Evolutionary conservation across 2,888 invertebrate genomes (phyloP).

Genomic region (Xestia ashworthii): DNA sequence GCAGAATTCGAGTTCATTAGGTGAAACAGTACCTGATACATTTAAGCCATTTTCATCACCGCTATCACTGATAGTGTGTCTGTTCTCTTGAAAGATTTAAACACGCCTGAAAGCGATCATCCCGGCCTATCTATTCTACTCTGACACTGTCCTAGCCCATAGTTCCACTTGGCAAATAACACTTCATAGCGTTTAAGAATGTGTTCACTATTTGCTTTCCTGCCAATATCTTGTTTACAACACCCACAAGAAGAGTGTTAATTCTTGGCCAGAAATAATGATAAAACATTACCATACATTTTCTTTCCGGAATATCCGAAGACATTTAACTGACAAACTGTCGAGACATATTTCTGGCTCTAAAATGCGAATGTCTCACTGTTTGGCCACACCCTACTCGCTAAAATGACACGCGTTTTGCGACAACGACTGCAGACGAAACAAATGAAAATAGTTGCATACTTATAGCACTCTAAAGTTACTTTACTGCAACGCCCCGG

Average conservation of each 20-base stretch:
- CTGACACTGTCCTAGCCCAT: no score
- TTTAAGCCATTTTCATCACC: no score
- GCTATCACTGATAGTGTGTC: no score
- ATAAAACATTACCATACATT: neutral
- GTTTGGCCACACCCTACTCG: neutral
- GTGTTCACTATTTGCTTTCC: neutral
- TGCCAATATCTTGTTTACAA: conserved; percentile 27
- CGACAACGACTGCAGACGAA: neutral
- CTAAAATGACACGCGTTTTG: neutral
- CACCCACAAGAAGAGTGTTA: conserved; percentile 15
- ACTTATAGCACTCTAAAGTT: no score
- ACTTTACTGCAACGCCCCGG: no score
- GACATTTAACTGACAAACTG: neutral
- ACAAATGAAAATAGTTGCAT: neutral
- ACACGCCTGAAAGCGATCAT: neutral
- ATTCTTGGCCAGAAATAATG: conserved; percentile 2
- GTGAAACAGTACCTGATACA: no score
- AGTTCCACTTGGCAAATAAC: neutral
- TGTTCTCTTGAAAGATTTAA: neutral
- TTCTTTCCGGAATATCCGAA: conserved; percentile 20
- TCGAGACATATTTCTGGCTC: neutral
- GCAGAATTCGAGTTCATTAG: no score
- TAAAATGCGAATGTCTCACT: neutral
- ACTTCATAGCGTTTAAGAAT: neutral
- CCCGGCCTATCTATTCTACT: neutral